Evolutionary conservation across 2,113 vertebrate genomes (phyloP).

Genomic region (Odontesthes bonariensis): DNA sequence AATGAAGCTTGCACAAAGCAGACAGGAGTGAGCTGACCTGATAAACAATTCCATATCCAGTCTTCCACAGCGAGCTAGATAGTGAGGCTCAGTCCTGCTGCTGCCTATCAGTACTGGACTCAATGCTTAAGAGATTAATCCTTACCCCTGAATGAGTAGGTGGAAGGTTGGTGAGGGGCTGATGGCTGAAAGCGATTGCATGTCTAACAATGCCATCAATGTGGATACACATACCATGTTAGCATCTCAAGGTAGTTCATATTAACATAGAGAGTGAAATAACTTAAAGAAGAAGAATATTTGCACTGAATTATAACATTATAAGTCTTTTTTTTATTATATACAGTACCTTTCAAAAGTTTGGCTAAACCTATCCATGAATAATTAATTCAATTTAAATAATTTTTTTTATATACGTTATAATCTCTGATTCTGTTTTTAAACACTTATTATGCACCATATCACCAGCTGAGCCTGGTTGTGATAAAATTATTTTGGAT

Average conservation of each 20-base stretch:
- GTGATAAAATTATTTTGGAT: no score
- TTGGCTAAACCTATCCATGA: neutral
- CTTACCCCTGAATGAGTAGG: conserved; percentile 31
- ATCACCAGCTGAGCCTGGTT: no score
- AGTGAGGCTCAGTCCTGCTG: conserved; percentile 56
- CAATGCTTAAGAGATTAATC: conserved; percentile 60
- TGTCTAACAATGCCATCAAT: conserved; percentile 27
- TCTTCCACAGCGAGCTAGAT: conserved; percentile 64
- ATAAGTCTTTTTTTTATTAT: neutral
- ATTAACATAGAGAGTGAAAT: no score
- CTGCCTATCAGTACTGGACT: conserved; percentile 63
- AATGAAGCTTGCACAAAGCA: conserved; percentile 76
- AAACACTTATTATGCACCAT: no score
- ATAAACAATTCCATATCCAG: conserved; percentile 78
- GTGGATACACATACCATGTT: conserved; percentile 19
- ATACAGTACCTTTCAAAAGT: neutral
- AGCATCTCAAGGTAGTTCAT: neutral
- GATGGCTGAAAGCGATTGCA: conserved; percentile 3
- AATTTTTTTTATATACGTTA: neutral
- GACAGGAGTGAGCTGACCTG: conserved; percentile 63
- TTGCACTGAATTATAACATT: neutral
- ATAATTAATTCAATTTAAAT: neutral
- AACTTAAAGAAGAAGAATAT: no score
- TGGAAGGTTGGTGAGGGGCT: conserved; percentile 9
- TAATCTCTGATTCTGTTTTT: no score